Evolutionary conservation across 2,888 invertebrate genomes (phyloP).

Genomic region (Parascotia fuliginaria): DNA sequence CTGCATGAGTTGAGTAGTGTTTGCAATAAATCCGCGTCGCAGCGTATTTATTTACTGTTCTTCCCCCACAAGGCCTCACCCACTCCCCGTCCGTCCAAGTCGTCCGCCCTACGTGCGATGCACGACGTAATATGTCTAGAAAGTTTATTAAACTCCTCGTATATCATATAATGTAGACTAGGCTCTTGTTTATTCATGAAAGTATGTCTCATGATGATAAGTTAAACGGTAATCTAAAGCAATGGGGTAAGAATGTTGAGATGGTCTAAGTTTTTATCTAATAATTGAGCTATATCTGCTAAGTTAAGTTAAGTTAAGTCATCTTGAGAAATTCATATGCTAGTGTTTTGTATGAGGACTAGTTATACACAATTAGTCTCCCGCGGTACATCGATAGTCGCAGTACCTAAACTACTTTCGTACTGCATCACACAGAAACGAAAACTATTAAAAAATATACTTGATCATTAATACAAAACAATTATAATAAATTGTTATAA

Average conservation of each 20-base stretch:
- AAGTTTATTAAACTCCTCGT: slow-evolving; percentile 45
- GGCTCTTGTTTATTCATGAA: slow-evolving; percentile 46
- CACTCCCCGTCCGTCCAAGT: slow-evolving; percentile 43
- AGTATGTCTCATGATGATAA: slow-evolving; percentile 44
- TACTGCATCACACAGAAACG: too few relatives aligned
- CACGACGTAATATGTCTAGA: slow-evolving; percentile 50
- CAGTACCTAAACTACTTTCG: too few relatives aligned
- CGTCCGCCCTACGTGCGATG: slow-evolving; percentile 46
- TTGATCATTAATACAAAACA: too few relatives aligned
- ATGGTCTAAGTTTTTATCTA: slow-evolving; percentile 18
- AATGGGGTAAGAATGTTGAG: slow-evolving; percentile 20
- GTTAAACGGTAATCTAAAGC: slow-evolving; percentile 29
- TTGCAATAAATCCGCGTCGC: slow-evolving; percentile 79
- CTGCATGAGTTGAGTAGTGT: slow-evolving; percentile 58
- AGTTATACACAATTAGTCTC: too few relatives aligned
- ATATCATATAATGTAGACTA: slow-evolving; percentile 45
- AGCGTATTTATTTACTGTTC: slow-evolving; percentile 77
- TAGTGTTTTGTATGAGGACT: too few relatives aligned
- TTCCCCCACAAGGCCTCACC: slow-evolving; percentile 30
- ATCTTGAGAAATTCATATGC: not conserved
- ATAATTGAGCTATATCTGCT: not conserved
- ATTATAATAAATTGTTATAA: too few relatives aligned
- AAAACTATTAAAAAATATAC: too few relatives aligned
- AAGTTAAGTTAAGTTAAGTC: not conserved
- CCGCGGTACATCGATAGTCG: too few relatives aligned